A percentile compares a stretch with the other conserved stretches of the same genome.
Evolutionary conservation across 2,797 vertebrate genomes (phyloP).

Genomic region (Gadopsis marmoratus): DNA sequence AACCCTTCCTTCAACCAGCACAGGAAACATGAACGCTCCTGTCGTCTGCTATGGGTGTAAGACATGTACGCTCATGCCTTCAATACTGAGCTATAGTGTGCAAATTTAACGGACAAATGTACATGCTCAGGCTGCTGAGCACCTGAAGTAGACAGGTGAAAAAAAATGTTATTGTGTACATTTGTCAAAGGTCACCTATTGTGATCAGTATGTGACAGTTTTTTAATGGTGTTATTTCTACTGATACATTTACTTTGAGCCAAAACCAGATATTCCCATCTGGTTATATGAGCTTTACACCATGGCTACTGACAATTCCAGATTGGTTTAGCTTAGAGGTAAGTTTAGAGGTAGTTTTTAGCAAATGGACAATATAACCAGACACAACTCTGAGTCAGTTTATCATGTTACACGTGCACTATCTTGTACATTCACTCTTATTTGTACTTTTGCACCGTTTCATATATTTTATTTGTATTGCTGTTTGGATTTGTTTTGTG

Average conservation of each 20-base stretch:
- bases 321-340: too few relatives aligned
- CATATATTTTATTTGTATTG: too few relatives aligned
- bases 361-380: neutral
- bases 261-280: neutral
- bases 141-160: constrained; percentile 5
- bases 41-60: constrained; percentile 31
- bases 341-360: too few relatives aligned
- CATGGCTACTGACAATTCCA: neutral
- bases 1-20: constrained; percentile 55
- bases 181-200: neutral
- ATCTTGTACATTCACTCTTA: too few relatives aligned
- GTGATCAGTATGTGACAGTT: neutral
- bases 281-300: neutral
- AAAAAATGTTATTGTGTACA: neutral
- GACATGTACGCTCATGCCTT: constrained; percentile 58
- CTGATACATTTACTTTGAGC: neutral
- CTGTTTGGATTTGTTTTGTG: too few relatives aligned
- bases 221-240: neutral
- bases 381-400: too few relatives aligned
- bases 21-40: constrained; percentile 45
- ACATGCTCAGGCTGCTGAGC: constrained; percentile 9
- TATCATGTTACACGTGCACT: neutral
- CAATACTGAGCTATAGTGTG: constrained; percentile 31
- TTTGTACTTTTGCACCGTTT: too few relatives aligned
- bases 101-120: constrained; percentile 18